A percentile compares a stretch with the other conserved stretches of the same genome.
phyloP scores from a whole-genome alignment of 2,888 invertebrate species.

The Parnassius apollo region DNA sequence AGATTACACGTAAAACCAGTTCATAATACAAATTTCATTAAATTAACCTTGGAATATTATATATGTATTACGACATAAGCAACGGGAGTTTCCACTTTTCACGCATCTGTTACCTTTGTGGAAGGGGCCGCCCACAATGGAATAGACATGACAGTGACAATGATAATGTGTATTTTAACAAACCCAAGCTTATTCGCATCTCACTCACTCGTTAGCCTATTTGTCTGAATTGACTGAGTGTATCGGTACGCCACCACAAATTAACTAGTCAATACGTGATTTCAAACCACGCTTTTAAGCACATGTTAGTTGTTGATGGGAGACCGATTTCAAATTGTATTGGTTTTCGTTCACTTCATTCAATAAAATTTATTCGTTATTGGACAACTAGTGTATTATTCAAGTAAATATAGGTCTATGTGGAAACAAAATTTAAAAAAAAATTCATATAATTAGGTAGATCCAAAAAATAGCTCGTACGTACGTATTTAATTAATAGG shows the following conservation, averaged over 20 bases:
- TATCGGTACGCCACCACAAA: conserved; percentile 23
- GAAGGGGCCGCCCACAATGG: conserved; percentile 11
- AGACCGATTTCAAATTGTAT: conserved; percentile 19
- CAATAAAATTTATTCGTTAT: too few species aligned
- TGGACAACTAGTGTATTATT: too few species aligned
- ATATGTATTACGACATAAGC: conserved; percentile 24
- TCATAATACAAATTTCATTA: conserved; percentile 24
- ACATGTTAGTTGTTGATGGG: neutral
- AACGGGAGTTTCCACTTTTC: conserved; percentile 4
- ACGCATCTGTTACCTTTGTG: neutral
- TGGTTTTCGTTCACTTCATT: conserved; percentile 12
- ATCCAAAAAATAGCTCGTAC: too few species aligned
- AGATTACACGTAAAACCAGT: conserved; percentile 32
- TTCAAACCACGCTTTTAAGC: conserved; percentile 18
- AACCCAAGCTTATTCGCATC: neutral
- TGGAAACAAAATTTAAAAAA: too few species aligned
- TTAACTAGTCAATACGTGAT: conserved; percentile 28
- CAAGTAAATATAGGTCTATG: too few species aligned
- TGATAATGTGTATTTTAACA: too few species aligned
- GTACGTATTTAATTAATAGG: too few species aligned
- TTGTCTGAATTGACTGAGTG: neutral
- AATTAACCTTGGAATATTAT: conserved; percentile 25
- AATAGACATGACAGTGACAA: too few species aligned
- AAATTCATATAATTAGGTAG: too few species aligned
- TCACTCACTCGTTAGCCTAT: conserved; percentile 9